Base-by-base conservation (phyloP, 2,888 invertebrate species). In the Diplolepis rosae region DNA sequence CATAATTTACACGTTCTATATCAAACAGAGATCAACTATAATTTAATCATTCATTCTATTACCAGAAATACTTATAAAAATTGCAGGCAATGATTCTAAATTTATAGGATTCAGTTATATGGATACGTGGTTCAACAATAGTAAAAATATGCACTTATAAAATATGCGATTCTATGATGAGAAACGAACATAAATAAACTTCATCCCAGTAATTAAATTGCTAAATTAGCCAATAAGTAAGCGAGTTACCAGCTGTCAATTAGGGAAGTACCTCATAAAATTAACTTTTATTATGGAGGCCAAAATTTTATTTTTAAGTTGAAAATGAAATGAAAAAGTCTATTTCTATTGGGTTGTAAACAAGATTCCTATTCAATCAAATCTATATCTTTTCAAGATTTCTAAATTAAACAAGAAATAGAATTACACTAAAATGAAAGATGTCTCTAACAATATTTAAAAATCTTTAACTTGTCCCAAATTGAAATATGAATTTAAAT, bases 251-350 rank as follows among this genome's bases (percentile, higher is more conserved):
- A 18, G 11, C 32, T 56, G 54, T 22, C 54, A 32, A 56, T 56
- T 56, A 56, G 32, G 32, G 32, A 18, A 32, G 18, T 54, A 32
- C 18, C 54, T 56, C 32, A n/a, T n/a, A n/a, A n/a, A 32, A 11
- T 35, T 15, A 18, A 56, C 32, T 56, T 35, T 56, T 56, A 11
- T 30, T 56, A 35, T 56, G 1, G 18, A 56, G 30, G 30, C 1
- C 11, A 30, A 56, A 18, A 35, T 35, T 32, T 35, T 56, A 56
- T 56, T 56, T 56, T 56, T 35, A 39, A n/a, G n/a, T n/a, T n/a
- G n/a, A n/a, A n/a, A n/a, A n/a, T n/a, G n/a, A n/a, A n/a, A n/a
- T n/a, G n/a, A n/a, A n/a, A n/a, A n/a, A n/a, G n/a, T n/a, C n/a
- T n/a, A n/a, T n/a, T n/a, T n/a, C n/a, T n/a, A n/a, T n/a, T n/a